Conservation (phyloP, 1,140 invertebrate species). For the Holotrichia oblita region DNA sequence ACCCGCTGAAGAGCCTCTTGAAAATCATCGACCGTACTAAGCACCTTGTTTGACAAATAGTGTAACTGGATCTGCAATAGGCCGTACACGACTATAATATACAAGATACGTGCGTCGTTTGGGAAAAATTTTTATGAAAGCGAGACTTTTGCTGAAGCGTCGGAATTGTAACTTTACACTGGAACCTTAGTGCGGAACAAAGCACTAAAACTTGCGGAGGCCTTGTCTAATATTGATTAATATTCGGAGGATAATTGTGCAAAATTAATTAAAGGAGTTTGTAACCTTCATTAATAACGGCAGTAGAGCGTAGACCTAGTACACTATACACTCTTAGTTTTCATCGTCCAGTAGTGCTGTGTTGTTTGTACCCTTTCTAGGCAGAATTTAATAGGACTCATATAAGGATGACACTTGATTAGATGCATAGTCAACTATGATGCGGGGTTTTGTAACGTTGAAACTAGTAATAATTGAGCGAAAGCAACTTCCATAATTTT, state of each 20-base stretch:
- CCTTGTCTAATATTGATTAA: constrained; percentile 58
- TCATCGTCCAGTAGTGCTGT: not conserved
- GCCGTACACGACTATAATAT: not conserved
- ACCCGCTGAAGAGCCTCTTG: not conserved
- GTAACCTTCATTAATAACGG: constrained; percentile 61
- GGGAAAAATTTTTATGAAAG: constrained; percentile 8
- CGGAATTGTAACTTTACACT: not conserved
- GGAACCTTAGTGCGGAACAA: constrained; percentile 25
- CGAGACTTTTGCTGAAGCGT: not conserved
- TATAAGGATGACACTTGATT: constrained; percentile 30
- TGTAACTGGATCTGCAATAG: constrained; percentile 4
- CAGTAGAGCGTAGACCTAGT: constrained; percentile 28
- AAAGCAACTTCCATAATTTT: no score
- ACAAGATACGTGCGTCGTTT: not conserved
- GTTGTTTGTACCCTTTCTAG: not conserved
- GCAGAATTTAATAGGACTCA: not conserved
- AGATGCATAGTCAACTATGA: constrained; percentile 1
- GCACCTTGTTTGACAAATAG: constrained; percentile 24
- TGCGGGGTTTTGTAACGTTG: no score
- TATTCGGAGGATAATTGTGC: constrained; percentile 59
- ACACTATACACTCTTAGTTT: constrained; percentile 12
- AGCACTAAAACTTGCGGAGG: constrained; percentile 43
- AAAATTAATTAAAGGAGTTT: constrained; percentile 62
- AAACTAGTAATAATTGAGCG: no score
- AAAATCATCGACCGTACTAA: not conserved